Base-by-base conservation (phyloP, 1,140 invertebrate genomes). In the Theocolax elegans region DNA sequence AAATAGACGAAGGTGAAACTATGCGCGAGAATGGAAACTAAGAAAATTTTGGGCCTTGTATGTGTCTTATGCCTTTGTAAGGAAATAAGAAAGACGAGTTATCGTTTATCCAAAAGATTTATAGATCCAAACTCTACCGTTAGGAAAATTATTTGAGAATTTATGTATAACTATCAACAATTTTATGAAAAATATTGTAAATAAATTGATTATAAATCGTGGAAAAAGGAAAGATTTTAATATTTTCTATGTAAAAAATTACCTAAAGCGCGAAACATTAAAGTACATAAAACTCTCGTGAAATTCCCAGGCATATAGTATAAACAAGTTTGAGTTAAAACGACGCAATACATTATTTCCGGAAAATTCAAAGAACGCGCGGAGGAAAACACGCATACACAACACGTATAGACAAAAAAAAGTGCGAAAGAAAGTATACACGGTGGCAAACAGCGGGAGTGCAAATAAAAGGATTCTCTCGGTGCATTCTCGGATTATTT, bases 181-280 rank as follows among this genome's bases (percentile, higher is more conserved):
- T n/a, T n/a, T n/a, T n/a, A n/a, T n/a, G n/a, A n/a, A n/a, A n/a
- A n/a, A n/a, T n/a, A n/a, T n/a, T n/a, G n/a, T n/a, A n/a, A n/a
- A n/a, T n/a, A n/a, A n/a, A n/a, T n/a, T n/a, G n/a, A n/a, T n/a
- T n/a, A n/a, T n/a, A n/a, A 35, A 35, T 21, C 19, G 29, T 46
- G 21, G 64, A 73, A 73, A 66, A 17, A 44, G 15, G 42, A 44
- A 54, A 62, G 59, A 67, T 40, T 44, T 12, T 44, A 15, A 12
- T 9, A 44, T 15, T n/a, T 44, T 44, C 15, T 9, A 9, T 44
- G 42, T n/a, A n/a, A n/a, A n/a, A 44, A 44, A 44, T 44, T 44
- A 44, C 10, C n/a, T 31, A 29, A 2, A 4, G 25, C 6, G 8
- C 29, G n/a, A 9, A 44, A 44, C 3, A 15, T n/a, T 3, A 44